Base-by-base conservation (phyloP, 2,888 invertebrate species). In the Palloptera scutellata region DNA sequence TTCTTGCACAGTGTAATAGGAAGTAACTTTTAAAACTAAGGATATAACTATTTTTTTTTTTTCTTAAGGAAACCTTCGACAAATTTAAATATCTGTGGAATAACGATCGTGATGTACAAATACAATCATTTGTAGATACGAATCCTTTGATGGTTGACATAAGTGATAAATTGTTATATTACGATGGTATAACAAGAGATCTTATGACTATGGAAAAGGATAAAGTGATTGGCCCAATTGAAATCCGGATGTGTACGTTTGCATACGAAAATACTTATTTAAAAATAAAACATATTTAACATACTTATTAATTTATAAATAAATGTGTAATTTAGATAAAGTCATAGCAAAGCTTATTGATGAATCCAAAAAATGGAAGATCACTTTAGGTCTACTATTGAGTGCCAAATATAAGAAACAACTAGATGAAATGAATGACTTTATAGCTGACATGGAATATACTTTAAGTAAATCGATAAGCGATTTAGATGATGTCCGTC, bases 361-460 rank as follows among this genome's bases (percentile, higher is more conserved):
- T 11, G 95, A 95, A 85, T 91, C 93, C 0, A 88, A 91, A 71
- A 89, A 90, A 61, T 95, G 95, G 95, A 94, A 93, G 81, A 86
- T 88, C 68, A 86, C 89, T 15, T 85, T 93, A 64, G 94, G 94
- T 0, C 88, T 89, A 75, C 86, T 91, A 45, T 82, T 95, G 40
- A 90, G 91, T 71, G 81, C 85, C 0, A 89, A 89, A 12, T 94
- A 93, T 77, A 91, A 89, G 76, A 88, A 88, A 59, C 90, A 92
- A 71, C 87, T 94, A 53, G 87, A 87, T 68, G 89, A 88, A 77
- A 87, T 94, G 79, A 89, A 90, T 72, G 91, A 91, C 64, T 95
- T 95, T 76, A 92, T 95, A 54, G 89, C 89, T 30, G 91, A 91
- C 15, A 90, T 91, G 73, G 90, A 90, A 82, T 92, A 91, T 78